Conservation (phyloP, 1,140 invertebrate species). For the Triops longicaudatus region DNA sequence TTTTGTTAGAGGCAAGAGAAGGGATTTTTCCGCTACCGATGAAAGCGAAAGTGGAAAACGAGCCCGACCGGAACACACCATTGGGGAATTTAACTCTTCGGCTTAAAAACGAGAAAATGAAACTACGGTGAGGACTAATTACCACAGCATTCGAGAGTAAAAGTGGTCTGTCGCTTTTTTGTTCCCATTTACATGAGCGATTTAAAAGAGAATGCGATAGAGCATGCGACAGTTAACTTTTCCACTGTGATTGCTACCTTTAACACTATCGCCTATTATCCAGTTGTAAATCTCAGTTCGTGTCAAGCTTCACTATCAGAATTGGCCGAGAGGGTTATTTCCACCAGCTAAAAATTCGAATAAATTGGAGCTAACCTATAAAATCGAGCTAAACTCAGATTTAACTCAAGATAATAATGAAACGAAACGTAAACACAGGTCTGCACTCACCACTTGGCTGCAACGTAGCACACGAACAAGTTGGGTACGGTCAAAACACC, state of each 20-base stretch:
- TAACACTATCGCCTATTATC: background rate
- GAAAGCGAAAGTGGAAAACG: constrained; percentile 8
- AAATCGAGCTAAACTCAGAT: too few relatives aligned
- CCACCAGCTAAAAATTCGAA: background rate
- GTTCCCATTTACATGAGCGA: background rate
- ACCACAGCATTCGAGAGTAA: background rate
- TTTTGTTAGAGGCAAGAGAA: background rate
- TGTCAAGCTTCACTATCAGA: background rate
- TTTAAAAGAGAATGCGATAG: background rate
- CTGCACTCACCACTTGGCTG: constrained; percentile 4
- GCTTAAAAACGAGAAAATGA: background rate
- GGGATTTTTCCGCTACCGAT: background rate
- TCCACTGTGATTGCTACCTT: background rate
- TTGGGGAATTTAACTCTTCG: background rate
- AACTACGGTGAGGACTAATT: background rate
- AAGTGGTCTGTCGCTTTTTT: background rate
- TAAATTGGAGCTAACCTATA: too few relatives aligned
- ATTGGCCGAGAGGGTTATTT: background rate
- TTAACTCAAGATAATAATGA: background rate
- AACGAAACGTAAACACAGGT: background rate
- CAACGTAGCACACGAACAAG: background rate
- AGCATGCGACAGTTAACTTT: background rate
- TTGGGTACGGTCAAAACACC: background rate
- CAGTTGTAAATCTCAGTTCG: background rate
- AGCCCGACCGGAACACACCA: background rate